phyloP scores from a whole-genome alignment of 2,113 vertebrate species.

The Megatriorchis doriae region DNA sequence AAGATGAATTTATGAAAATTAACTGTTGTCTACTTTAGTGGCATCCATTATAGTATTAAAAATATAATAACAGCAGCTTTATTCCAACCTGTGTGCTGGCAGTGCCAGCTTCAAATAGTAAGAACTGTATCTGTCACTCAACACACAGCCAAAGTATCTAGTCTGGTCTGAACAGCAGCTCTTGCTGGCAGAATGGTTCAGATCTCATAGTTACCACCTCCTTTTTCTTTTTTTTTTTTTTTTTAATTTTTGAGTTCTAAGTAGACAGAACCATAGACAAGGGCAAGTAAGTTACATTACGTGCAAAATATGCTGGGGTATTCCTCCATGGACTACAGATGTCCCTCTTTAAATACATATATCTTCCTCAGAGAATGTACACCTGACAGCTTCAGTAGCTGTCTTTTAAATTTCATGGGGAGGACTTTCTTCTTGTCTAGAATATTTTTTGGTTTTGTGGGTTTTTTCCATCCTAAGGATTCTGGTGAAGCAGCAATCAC shows the following conservation, averaged over 20 bases:
- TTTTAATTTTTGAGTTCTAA: background rate
- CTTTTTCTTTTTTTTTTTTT: background rate
- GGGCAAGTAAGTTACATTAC: background rate
- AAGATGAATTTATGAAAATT: background rate
- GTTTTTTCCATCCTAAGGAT: background rate
- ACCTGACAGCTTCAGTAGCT: background rate
- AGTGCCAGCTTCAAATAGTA: background rate
- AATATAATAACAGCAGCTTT: background rate
- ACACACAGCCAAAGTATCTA: background rate
- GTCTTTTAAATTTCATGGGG: background rate
- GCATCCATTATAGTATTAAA: background rate
- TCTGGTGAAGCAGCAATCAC: background rate
- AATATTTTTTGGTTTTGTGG: background rate
- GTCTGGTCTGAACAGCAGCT: background rate
- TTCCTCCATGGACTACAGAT: background rate
- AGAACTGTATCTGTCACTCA: background rate
- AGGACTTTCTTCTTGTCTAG: background rate
- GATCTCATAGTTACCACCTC: accelerated
- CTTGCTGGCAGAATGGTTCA: background rate
- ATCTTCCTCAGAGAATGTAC: background rate
- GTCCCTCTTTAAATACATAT: background rate
- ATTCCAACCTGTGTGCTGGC: background rate
- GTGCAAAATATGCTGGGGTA: background rate
- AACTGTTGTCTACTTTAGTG: background rate
- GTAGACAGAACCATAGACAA: background rate